A percentile compares a stretch with the other conserved stretches of the same genome.
Conservation (phyloP, 2,113 vertebrate genomes). For the Lepisosteus osseus region DNA sequence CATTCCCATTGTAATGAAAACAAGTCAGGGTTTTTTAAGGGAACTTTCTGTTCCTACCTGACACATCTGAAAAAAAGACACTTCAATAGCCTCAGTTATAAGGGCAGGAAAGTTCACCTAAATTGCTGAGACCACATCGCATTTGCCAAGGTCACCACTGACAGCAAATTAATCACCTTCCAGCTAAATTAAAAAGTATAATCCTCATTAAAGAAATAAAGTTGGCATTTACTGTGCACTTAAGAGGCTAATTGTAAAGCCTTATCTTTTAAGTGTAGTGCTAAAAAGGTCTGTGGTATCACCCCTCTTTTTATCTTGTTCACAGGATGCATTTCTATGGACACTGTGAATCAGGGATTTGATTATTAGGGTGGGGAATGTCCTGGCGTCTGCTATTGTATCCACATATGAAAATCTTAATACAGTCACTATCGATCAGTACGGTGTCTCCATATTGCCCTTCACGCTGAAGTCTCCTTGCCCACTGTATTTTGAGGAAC, state of each 20-base stretch:
- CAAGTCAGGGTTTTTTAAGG: no score
- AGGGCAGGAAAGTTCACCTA: conserved; percentile 31
- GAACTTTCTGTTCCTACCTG: no score
- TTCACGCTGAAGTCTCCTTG: no score
- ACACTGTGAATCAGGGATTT: background rate
- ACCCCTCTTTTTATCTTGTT: conserved; percentile 7
- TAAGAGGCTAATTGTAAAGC: conserved; percentile 31
- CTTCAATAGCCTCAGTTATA: conserved; percentile 26
- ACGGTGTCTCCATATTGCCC: conserved; percentile 61
- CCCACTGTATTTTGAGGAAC: no score
- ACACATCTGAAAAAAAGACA: background rate
- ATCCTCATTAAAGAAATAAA: conserved; percentile 37
- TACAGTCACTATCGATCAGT: conserved; percentile 14
- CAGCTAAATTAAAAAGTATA: conserved; percentile 40
- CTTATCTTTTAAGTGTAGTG: conserved; percentile 29
- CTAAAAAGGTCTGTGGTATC: conserved; percentile 37
- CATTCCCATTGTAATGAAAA: no score
- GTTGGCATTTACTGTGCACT: conserved; percentile 37
- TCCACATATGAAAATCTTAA: background rate
- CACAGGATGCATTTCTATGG: no score
- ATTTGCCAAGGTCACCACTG: conserved; percentile 42
- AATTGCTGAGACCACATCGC: conserved; percentile 35
- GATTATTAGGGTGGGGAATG: conserved; percentile 20
- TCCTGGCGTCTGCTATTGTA: background rate
- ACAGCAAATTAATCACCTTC: conserved; percentile 43